These are phyloP conservation scores for Holacanthus passer DNA, from an alignment of 2,113 vertebrate genomes.

Conservation along the genomic window DNA sequence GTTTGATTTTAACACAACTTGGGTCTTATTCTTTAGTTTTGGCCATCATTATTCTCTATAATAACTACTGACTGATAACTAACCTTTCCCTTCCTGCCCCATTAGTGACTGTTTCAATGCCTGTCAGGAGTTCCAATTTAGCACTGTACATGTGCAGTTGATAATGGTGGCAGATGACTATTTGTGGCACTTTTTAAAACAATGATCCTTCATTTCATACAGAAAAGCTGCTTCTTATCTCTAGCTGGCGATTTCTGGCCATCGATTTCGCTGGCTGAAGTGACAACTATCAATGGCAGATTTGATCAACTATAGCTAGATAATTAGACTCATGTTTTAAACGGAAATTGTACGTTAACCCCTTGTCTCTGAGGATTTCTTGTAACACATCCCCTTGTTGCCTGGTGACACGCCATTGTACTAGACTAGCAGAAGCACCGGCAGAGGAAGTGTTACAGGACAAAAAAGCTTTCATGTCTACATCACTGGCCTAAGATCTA, in stretches of 20 bases:
- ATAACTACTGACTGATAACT: not conserved
- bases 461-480: not conserved
- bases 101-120: not conserved
- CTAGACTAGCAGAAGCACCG: slow-evolving; percentile 8
- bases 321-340: not conserved
- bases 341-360: too few relatives aligned
- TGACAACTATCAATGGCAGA: not conserved
- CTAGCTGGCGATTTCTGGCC: not conserved
- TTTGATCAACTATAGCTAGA: not conserved
- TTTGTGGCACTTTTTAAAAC: not conserved
- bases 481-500: not conserved
- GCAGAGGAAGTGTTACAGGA: slow-evolving; percentile 11
- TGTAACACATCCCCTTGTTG: not conserved
- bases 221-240: slow-evolving; percentile 2
- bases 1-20: not conserved
- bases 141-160: not conserved
- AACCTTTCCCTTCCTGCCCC: not conserved
- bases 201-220: not conserved
- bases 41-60: not conserved
- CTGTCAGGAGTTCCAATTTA: not conserved
- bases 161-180: not conserved
- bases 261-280: not conserved
- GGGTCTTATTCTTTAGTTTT: not conserved
- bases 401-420: slow-evolving; percentile 1
- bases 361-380: slow-evolving; percentile 1